A percentile compares a stretch with the other conserved stretches of the same genome.
phyloP scores from a whole-genome alignment of 37 sponge, comb jelly and placozoan genomes.

The Tethya wilhelma region DNA sequence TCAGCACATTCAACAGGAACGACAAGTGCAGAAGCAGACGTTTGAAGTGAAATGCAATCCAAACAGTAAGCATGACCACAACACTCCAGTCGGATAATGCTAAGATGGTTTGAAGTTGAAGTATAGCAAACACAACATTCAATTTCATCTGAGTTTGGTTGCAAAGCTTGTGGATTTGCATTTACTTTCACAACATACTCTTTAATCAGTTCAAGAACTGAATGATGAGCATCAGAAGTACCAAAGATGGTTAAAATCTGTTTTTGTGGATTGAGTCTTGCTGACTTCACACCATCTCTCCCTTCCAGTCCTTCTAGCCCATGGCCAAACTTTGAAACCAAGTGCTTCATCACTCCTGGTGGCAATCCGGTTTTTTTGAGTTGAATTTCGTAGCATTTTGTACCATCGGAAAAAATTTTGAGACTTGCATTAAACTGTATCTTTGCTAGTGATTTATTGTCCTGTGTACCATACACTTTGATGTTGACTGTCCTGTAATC shows the following conservation, averaged over 20 bases:
- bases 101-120: too few species aligned
- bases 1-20: slow-evolving; percentile 71
- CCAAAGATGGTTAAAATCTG: slow-evolving; percentile 49
- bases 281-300: slow-evolving; percentile 25
- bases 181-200: background rate
- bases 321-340: slow-evolving; percentile 56
- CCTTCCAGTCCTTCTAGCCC: slow-evolving; percentile 11
- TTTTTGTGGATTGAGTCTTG: slow-evolving; percentile 28
- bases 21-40: slow-evolving; percentile 30
- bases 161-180: too few species aligned
- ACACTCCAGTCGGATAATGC: slow-evolving; percentile 54
- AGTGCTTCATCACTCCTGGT: slow-evolving; percentile 67
- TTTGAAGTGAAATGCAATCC: slow-evolving; percentile 62
- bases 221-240: slow-evolving; percentile 5
- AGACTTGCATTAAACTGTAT: background rate
- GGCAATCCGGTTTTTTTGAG: slow-evolving; percentile 23
- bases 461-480: slow-evolving; percentile 55
- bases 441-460: slow-evolving; percentile 26
- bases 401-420: background rate
- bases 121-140: too few species aligned
- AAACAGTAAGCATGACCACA: slow-evolving; percentile 76
- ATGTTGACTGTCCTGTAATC: slow-evolving; percentile 16
- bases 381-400: slow-evolving; percentile 1
- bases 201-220: background rate
- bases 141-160: too few species aligned